Conservation (phyloP, 2,797 vertebrate species). For the Lacerta bilineata region DNA sequence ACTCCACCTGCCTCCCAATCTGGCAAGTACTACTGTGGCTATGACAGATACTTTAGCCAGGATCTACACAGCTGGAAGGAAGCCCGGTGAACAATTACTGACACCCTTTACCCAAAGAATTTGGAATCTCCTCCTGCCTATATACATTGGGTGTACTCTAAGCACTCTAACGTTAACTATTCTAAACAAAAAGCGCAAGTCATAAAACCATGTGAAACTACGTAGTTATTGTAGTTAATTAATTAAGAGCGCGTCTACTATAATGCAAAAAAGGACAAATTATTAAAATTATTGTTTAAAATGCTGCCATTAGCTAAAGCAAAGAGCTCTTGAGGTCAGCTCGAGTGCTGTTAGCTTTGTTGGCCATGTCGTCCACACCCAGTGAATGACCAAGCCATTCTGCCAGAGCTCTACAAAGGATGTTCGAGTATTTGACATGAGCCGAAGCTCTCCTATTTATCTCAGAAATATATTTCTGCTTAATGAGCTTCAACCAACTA, state of each 20-base stretch:
- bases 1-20: too few species aligned
- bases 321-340: not conserved
- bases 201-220: constrained; percentile 5
- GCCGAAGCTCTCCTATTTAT: not conserved
- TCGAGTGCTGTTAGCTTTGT: not conserved
- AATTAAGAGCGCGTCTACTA: not conserved
- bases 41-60: not conserved
- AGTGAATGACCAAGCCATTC: not conserved
- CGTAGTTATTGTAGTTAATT: not conserved
- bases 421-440: not conserved
- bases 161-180: not conserved
- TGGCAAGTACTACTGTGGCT: not conserved
- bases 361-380: not conserved
- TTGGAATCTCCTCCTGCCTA: not conserved
- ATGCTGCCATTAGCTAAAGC: not conserved
- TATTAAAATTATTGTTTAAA: not conserved
- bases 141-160: not conserved
- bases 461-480: not conserved
- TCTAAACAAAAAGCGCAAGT: not conserved
- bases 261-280: not conserved
- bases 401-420: not conserved
- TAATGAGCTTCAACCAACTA: not conserved
- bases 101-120: not conserved
- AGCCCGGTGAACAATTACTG: not conserved
- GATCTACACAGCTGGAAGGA: not conserved